Base-by-base conservation (phyloP, 2,888 invertebrate genomes). In the Hyppa rectilinea region DNA sequence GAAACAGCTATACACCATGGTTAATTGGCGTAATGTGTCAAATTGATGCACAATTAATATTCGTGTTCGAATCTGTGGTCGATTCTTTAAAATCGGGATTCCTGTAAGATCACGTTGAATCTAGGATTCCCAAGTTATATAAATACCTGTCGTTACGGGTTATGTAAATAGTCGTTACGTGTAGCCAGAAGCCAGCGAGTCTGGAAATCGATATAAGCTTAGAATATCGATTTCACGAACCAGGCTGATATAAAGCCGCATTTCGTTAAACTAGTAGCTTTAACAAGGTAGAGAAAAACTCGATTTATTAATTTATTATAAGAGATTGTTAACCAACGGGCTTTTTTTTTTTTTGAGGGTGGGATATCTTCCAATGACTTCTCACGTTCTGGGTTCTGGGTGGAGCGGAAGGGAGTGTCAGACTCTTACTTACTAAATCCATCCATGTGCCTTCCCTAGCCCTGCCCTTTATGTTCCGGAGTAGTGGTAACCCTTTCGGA, bases 151-250 rank as follows among this genome's bases (percentile, higher is more conserved):
- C 26, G n/a, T 40, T 34, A 26, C 72, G 10, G 12, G 34, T 59
- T 72, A 72, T 72, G 49, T 49, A 49, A 70, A 72, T 59, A 60
- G 20, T 36, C 34, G 34, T 61, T 60, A 60, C n/a, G 6, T 20
- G 14, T 5, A 73, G 29, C 29, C 40, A 73, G 61, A 29, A 73
- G 10, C 62, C 61, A 74, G 62, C 14, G 26, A 36, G 50, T 29
- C 20, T 50, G 12, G 29, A 43, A 50, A 74, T 36, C 61, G 50
- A 70, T 36, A 29, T 29, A 20, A 50, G 62, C 70, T 70, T 34
- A 43, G 60, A 50, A 70, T 70, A 70, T 73, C 73, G 40, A 70
- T 70, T 72, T 34, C 2, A 34, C 12, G 3, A 50, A 40, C 60
- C 29, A 29, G 20, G 20, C 14, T 34, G n/a, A 34, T 36, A 26